phyloP scores from a whole-genome alignment of 1,140 invertebrate species.

The Heliconius nattereri region DNA sequence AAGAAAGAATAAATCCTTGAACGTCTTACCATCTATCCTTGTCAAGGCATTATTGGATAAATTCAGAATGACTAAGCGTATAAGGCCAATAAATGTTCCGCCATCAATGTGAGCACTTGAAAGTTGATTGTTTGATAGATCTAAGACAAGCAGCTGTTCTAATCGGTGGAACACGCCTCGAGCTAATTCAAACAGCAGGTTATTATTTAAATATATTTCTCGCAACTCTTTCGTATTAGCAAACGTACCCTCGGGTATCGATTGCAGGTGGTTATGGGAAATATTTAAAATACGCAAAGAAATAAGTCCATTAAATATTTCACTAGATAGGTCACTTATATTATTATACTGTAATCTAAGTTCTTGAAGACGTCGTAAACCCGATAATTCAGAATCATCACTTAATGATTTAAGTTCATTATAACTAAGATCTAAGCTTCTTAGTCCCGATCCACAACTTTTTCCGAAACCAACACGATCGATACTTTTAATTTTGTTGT shows the following conservation, averaged over 20 bases:
- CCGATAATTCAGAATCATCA: conserved; percentile 87
- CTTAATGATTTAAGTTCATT: conserved; percentile 88
- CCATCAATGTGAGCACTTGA: conserved; percentile 91
- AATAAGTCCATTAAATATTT: conserved; percentile 88
- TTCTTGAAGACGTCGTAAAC: conserved; percentile 87
- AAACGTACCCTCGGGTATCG: conserved; percentile 90
- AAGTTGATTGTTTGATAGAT: conserved; percentile 94
- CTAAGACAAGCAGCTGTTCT: conserved; percentile 91
- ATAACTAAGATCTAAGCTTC: conserved; percentile 88
- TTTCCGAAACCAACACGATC: conserved; percentile 87
- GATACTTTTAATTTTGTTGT: conserved; percentile 88
- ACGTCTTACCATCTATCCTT: conserved; percentile 90
- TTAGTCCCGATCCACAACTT: conserved; percentile 83
- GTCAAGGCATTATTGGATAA: conserved; percentile 92
- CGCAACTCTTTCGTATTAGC: conserved; percentile 88
- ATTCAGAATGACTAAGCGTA: conserved; percentile 91
- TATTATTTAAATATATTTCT: conserved; percentile 92
- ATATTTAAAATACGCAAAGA: conserved; percentile 90
- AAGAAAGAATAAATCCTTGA: conserved; percentile 93
- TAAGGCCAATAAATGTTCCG: conserved; percentile 91
- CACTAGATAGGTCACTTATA: conserved; percentile 89
- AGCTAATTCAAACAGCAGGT: conserved; percentile 89
- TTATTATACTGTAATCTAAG: conserved; percentile 91
- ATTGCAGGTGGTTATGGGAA: conserved; percentile 90
- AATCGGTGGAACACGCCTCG: conserved; percentile 91